phyloP scores from a whole-genome alignment of 1,140 invertebrate species.

The Pemphigus obesinymphae region DNA sequence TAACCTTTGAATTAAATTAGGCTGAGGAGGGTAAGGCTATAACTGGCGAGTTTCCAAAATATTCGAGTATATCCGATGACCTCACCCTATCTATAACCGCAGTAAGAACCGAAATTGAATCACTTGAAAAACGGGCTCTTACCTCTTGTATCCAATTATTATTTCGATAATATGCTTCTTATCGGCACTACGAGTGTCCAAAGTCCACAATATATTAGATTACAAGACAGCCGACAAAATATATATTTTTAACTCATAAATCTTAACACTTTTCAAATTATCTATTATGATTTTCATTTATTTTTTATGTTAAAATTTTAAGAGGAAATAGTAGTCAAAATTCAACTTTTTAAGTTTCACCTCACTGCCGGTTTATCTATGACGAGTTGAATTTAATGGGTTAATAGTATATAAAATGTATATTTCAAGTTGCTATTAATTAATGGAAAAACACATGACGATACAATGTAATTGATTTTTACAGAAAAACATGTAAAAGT shows the following conservation, averaged over 20 bases:
- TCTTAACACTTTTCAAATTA: background rate
- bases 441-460: no score
- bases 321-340: no score
- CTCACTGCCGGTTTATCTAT: no score
- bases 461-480: no score
- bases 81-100: background rate
- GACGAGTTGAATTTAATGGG: no score
- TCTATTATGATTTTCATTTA: no score
- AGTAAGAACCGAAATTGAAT: conserved; percentile 22
- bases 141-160: conserved; percentile 12
- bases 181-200: background rate
- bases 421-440: no score
- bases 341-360: no score
- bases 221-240: background rate
- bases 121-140: conserved; percentile 14
- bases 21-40: background rate
- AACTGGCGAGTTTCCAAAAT: conserved; percentile 32
- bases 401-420: no score
- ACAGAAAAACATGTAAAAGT: no score
- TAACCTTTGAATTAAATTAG: conserved; percentile 41
- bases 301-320: no score
- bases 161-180: conserved; percentile 21
- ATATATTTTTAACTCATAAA: background rate
- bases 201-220: no score
- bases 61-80: conserved; percentile 27